A percentile compares a stretch with the other conserved stretches of the same genome.
phyloP scores from a whole-genome alignment of 1,140 invertebrate genomes.

The Tachypleus tridentatus region DNA sequence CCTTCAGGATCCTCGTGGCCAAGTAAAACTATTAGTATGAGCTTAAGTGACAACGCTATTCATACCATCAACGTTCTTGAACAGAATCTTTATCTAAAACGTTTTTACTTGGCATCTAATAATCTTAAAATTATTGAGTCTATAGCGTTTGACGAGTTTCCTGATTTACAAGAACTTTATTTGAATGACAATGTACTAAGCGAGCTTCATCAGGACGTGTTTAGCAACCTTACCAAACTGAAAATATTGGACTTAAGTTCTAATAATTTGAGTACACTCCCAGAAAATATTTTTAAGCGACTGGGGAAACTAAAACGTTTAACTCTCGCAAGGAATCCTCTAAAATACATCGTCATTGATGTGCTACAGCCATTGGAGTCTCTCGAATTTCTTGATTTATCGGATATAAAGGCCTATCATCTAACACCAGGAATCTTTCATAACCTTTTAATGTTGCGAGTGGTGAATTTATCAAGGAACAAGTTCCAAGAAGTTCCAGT shows the following conservation, averaged over 20 bases:
- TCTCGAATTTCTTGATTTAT: constrained; percentile 15
- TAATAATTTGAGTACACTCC: constrained; percentile 14
- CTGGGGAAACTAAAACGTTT: constrained; percentile 14
- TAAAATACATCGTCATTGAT: constrained; percentile 12
- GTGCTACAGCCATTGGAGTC: constrained; percentile 10
- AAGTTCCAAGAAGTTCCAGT: constrained; percentile 18
- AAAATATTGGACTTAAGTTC: constrained; percentile 15
- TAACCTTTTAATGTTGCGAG: constrained; percentile 8
- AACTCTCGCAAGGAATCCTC: constrained; percentile 14
- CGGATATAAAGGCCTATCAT: constrained; percentile 3
- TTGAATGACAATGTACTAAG: no score
- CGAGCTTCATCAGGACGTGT: not conserved
- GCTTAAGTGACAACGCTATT: no score
- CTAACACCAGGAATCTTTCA: no score
- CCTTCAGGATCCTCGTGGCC: no score
- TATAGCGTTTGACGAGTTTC: no score
- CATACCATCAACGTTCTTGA: no score
- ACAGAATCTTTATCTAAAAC: no score
- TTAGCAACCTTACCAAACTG: constrained; percentile 11
- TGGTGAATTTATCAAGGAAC: constrained; percentile 22
- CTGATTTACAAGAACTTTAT: no score
- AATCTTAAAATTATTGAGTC: no score
- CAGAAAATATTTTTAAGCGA: constrained; percentile 14
- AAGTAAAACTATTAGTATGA: no score
- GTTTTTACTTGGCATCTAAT: no score